Evolutionary conservation across 2,888 invertebrate genomes (phyloP).

Genomic region (Drosophila barbarae): DNA sequence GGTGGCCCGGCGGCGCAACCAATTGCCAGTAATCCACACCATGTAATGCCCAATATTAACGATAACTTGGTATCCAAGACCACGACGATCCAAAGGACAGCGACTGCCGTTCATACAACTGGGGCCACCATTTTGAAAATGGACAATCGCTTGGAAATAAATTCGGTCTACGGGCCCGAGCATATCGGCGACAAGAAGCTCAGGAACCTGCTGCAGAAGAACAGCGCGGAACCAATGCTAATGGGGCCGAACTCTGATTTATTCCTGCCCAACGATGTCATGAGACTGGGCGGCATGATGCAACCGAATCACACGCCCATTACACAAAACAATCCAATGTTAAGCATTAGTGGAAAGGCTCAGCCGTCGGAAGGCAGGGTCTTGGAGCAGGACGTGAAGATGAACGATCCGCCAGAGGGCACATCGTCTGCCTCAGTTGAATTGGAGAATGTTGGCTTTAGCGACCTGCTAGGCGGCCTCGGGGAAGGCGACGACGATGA

Average conservation of each 20-base stretch:
- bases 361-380: slow-evolving; percentile 53
- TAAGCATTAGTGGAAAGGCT: slow-evolving; percentile 59
- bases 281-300: slow-evolving; percentile 56
- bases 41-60: slow-evolving; percentile 39
- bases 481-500: slow-evolving; percentile 95
- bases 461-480: slow-evolving; percentile 89
- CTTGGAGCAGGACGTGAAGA: slow-evolving; percentile 66
- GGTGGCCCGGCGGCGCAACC: slow-evolving; percentile 36
- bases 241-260: slow-evolving; percentile 56
- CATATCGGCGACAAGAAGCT: slow-evolving; percentile 58
- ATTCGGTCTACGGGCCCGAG: slow-evolving; percentile 44
- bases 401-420: slow-evolving; percentile 83
- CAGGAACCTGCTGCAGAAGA: slow-evolving; percentile 62
- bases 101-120: slow-evolving; percentile 22
- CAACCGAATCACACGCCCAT: slow-evolving; percentile 44
- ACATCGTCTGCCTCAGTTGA: slow-evolving; percentile 61
- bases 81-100: slow-evolving; percentile 43
- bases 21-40: slow-evolving; percentile 42
- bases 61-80: slow-evolving; percentile 53
- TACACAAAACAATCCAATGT: slow-evolving; percentile 67
- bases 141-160: slow-evolving; percentile 55
- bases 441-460: slow-evolving; percentile 83
- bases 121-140: slow-evolving; percentile 49
- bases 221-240: slow-evolving; percentile 53
- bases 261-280: slow-evolving; percentile 54